Conservation (phyloP, 2,888 invertebrate genomes). For the Rosalia funebris region DNA sequence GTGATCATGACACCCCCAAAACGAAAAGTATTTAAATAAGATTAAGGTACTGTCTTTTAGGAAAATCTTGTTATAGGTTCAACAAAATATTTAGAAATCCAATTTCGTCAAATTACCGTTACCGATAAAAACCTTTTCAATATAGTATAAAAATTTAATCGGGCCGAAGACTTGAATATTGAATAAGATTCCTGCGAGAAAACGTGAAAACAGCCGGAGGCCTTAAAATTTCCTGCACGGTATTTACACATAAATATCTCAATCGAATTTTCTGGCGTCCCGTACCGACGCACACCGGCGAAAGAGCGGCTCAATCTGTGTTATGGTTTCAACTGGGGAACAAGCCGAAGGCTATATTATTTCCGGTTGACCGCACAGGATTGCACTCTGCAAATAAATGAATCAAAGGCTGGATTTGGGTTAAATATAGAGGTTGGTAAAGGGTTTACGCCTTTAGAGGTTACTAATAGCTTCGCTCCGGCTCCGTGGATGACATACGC, state of each 20-base stretch:
- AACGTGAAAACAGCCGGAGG: slow-evolving; percentile 39
- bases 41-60: background rate
- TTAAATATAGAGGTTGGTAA: slow-evolving; percentile 25
- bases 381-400: slow-evolving; percentile 51
- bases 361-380: slow-evolving; percentile 52
- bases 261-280: slow-evolving; percentile 50
- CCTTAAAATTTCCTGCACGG: slow-evolving; percentile 47
- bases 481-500: slow-evolving; percentile 22
- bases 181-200: slow-evolving; percentile 20
- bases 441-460: slow-evolving; percentile 22
- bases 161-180: background rate
- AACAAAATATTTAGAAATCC: slow-evolving; percentile 16
- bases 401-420: slow-evolving; percentile 39
- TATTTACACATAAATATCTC: slow-evolving; percentile 56
- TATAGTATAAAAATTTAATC: slow-evolving; percentile 20
- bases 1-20: too few relatives aligned
- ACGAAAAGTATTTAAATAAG: background rate
- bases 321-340: too few relatives aligned
- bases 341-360: slow-evolving; percentile 51
- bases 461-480: slow-evolving; percentile 23
- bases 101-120: slow-evolving; percentile 24
- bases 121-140: slow-evolving; percentile 6
- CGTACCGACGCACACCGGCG: slow-evolving; percentile 16
- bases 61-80: background rate
- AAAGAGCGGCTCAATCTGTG: slow-evolving; percentile 47